These are phyloP conservation scores for Oriolus oriolus DNA, from an alignment of 2,113 vertebrate genomes.

Conservation along the genomic window DNA sequence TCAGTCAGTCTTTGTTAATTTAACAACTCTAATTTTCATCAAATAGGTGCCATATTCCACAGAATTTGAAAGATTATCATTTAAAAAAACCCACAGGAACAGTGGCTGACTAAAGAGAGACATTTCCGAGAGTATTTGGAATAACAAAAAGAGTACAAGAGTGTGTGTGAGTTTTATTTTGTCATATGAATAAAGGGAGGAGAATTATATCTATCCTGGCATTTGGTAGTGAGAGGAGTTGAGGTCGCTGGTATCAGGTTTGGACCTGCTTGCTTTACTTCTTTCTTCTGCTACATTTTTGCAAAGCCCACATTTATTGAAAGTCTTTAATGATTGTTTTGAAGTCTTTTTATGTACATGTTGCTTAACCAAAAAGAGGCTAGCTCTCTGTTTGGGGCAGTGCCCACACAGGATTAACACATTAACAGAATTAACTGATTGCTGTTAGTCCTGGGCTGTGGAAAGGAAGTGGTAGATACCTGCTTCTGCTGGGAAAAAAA, in stretches of 20 bases:
- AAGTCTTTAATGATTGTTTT: neutral
- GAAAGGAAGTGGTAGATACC: neutral
- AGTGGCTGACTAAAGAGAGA: neutral
- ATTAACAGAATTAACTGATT: neutral
- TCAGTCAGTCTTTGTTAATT: neutral
- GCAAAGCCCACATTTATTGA: neutral
- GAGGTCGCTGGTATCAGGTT: rapidly evolving
- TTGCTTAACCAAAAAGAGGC: neutral
- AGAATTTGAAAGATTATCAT: neutral
- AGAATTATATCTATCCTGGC: neutral
- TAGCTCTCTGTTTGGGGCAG: neutral
- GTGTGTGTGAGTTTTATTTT: neutral
- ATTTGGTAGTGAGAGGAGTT: neutral
- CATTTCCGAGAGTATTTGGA: neutral
- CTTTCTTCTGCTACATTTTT: neutral
- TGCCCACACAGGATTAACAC: neutral
- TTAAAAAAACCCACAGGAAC: neutral
- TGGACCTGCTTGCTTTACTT: neutral
- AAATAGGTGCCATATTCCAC: neutral
- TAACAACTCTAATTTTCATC: neutral
- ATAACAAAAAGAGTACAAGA: neutral
- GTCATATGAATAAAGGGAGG: neutral
- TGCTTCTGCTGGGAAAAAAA: neutral
- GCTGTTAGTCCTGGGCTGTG: neutral
- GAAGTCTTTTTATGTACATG: neutral